Base-by-base conservation (phyloP, 2,113 vertebrate genomes). In the Siniperca chuatsi region DNA sequence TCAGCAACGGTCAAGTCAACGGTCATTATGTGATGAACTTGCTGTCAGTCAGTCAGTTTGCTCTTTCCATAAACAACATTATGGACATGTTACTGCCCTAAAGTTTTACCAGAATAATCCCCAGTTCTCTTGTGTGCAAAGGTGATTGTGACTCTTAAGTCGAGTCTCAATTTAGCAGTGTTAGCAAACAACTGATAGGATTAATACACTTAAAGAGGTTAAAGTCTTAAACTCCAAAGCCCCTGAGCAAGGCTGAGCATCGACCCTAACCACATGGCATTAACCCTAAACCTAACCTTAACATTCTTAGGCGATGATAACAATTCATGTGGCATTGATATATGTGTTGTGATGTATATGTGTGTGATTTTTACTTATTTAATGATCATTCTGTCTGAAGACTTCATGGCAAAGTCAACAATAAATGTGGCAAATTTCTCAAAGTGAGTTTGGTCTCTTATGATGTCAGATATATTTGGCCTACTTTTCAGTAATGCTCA, bases 121-220 rank as follows among this genome's bases (percentile, higher is more conserved):
- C 21, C 52, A 52, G 66, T n/a, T 50, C 61, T 78, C 66, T 81
- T 29, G 29, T 29, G 29, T 29, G 29, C 29, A 40, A 71, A 79
- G 66, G 78, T 79, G 83, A 85, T 84, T 75, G 42, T 42, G 37
- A 72, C 54, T 74, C 64, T 75, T 72, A 83, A 82, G 4, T 83
- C 50, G 44, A 67, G 37, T 82, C 84, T 91, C 73, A 84, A 79
- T 3, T 82, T 78, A 74, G 79, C 50, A 35, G 58, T 90, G 72
- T 91, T 90, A 75, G 83, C 84, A 93, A 93, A 89, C 77, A 91
- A 73, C 46, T 18, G 65, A 60, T 20, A 71, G 83, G 89, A 92
- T 93, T 91, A 92, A 88, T 72, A 88, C 71, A 69, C 29, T 83
- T 93, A 81, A 60, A 65, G 62, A 69, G 77, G 80, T 82, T 82